Base-by-base conservation (phyloP, 2,888 invertebrate genomes). In the Drosophila helvetica region DNA sequence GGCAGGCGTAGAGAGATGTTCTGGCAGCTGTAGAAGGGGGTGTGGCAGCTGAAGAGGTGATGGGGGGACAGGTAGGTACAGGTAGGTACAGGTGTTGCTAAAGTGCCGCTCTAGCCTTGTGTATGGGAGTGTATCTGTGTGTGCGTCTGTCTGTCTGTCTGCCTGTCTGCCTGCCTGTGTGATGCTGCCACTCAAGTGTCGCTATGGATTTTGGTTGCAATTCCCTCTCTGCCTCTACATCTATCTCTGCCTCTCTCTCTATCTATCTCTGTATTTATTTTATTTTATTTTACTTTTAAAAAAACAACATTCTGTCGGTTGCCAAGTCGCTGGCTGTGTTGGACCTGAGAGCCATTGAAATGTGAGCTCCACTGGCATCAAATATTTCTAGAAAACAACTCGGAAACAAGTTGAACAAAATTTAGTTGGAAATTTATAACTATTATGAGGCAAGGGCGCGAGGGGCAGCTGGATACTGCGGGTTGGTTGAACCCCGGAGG, bases 151-250 rank as follows among this genome's bases (percentile, higher is more conserved):
- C 48, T 58, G 15, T 1, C 38, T 22, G 22, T 22, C 22, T 5
- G 22, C 5, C 22, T 22, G 22, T 25, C 27, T 62, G 52, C 54
- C 48, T 61, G 33, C 5, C 33, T 25, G 54, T 75, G 62, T 55
- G 74, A 67, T 70, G 74, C 80, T 86, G 83, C 71, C 80, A 82
- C 70, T 86, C 86, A 86, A 80, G 66, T 77, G 83, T 73, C 83
- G 57, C 66, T 51, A 53, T 70, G 66, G 56, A 71, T 77, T 77
- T 79, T 50, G 61, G 48, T 58, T 80, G 60, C 70, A 83, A 62
- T 70, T 77, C 45, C 46, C 46, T 18, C 19, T 19, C 25, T 15
- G 6, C 19, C 43, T 30, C 25, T 33, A 12, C 19, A 27, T 10
- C 42, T 8, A 17, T 15, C 12, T 17, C 12, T 17, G 15, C 12